A percentile compares a stretch with the other conserved stretches of the same genome.
Conservation (phyloP, 2,888 invertebrate species). For the Epinotia nisella region DNA sequence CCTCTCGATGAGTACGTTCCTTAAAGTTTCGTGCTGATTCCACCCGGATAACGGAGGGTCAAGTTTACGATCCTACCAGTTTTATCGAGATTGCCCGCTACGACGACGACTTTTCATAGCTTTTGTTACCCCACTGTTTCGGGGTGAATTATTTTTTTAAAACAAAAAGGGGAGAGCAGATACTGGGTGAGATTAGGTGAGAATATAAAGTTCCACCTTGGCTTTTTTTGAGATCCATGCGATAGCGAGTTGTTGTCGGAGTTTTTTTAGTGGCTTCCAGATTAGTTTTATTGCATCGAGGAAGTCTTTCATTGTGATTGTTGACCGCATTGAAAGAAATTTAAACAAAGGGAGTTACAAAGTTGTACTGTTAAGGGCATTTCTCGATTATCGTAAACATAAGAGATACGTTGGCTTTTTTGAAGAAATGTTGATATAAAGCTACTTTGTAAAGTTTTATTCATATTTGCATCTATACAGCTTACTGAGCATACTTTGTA, state of each 20-base stretch:
- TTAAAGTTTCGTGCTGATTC: slow-evolving; percentile 70
- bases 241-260: slow-evolving; percentile 44
- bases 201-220: slow-evolving; percentile 68
- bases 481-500: too few relatives aligned
- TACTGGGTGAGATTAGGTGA: slow-evolving; percentile 66
- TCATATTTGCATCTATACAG: too few relatives aligned
- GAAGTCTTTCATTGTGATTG: slow-evolving; percentile 27
- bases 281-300: slow-evolving; percentile 39
- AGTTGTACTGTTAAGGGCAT: neutral
- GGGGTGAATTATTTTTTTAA: slow-evolving; percentile 74
- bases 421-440: too few relatives aligned
- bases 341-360: neutral
- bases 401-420: too few relatives aligned
- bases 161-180: slow-evolving; percentile 67
- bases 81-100: slow-evolving; percentile 76
- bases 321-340: slow-evolving; percentile 14
- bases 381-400: too few relatives aligned
- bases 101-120: slow-evolving; percentile 67
- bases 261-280: slow-evolving; percentile 38
- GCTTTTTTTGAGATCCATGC: slow-evolving; percentile 55
- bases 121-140: slow-evolving; percentile 68
- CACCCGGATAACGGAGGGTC: slow-evolving; percentile 74
- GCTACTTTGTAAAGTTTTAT: too few relatives aligned
- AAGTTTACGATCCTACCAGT: slow-evolving; percentile 76
- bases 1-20: slow-evolving; percentile 60